These are phyloP conservation scores for Drosophila tropicalis DNA, from an alignment of 1,140 invertebrate genomes.

Conservation along the genomic window DNA sequence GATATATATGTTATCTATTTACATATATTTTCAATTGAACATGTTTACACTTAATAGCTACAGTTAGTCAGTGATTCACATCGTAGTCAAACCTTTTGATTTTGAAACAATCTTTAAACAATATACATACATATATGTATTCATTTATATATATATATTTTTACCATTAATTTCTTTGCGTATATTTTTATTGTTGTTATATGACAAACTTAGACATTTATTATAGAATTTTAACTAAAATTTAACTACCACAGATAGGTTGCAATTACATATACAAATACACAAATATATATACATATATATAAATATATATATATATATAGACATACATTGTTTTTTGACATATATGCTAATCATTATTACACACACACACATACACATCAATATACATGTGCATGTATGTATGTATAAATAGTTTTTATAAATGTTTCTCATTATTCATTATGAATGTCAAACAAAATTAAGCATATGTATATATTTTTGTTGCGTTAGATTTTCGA, in stretches of 20 bases:
- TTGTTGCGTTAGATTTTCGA: constrained; percentile 42
- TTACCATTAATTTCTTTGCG: constrained; percentile 77
- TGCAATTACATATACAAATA: constrained; percentile 77
- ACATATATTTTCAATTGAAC: too few species aligned
- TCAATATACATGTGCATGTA: constrained; percentile 14
- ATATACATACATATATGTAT: background rate
- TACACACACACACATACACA: too few species aligned
- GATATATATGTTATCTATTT: too few species aligned
- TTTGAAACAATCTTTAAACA: too few species aligned
- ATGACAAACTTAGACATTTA: constrained; percentile 77
- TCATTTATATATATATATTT: constrained; percentile 28
- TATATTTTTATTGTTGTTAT: constrained; percentile 57
- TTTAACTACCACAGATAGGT: constrained; percentile 83
- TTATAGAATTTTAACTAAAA: constrained; percentile 82
- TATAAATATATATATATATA: constrained; percentile 17
- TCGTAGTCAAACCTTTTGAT: too few species aligned
- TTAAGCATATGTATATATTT: constrained; percentile 3
- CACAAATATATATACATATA: constrained; percentile 33
- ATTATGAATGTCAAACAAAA: background rate
- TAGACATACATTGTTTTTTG: constrained; percentile 24
- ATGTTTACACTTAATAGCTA: too few species aligned
- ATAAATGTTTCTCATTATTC: background rate
- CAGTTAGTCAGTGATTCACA: too few species aligned
- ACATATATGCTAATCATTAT: constrained; percentile 32
- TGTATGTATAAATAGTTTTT: constrained; percentile 29